phyloP scores from a whole-genome alignment of 2,113 vertebrate genomes.

The Tenrec ecaudatus region DNA sequence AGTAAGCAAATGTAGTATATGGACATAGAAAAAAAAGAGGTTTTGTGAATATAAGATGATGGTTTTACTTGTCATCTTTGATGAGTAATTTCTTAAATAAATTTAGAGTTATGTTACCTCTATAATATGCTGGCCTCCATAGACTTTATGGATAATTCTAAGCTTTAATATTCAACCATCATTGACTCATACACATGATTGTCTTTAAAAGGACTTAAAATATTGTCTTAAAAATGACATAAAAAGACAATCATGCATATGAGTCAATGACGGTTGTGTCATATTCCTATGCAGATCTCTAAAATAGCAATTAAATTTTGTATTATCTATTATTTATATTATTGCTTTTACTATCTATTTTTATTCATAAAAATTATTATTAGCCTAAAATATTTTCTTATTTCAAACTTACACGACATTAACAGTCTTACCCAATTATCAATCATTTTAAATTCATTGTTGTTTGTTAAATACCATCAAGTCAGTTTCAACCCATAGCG shows the following conservation, averaged over 20 bases:
- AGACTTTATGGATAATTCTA: too few relatives aligned
- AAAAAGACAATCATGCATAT: too few relatives aligned
- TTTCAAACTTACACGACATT: background rate
- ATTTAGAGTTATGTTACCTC: background rate
- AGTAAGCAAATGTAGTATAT: background rate
- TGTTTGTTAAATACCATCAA: background rate
- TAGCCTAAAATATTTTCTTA: too few relatives aligned
- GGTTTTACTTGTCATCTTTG: slow-evolving; percentile 55
- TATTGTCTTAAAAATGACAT: background rate
- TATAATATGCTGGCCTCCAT: background rate
- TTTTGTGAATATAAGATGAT: slow-evolving; percentile 80
- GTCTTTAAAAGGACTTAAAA: background rate
- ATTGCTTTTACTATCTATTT: background rate
- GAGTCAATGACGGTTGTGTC: background rate
- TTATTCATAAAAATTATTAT: too few relatives aligned
- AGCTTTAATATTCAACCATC: background rate
- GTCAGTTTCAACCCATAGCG: too few relatives aligned
- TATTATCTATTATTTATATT: background rate
- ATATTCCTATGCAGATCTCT: slow-evolving; percentile 33
- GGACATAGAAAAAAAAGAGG: slow-evolving; percentile 49
- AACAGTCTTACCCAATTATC: background rate
- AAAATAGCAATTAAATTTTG: background rate
- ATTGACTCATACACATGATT: background rate
- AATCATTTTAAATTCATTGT: background rate
- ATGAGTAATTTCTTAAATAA: background rate